Evolutionary conservation across 2,888 invertebrate species (phyloP), one percentile per base, ranked within the genome.

Genomic region (Phasia obesa): DNA sequence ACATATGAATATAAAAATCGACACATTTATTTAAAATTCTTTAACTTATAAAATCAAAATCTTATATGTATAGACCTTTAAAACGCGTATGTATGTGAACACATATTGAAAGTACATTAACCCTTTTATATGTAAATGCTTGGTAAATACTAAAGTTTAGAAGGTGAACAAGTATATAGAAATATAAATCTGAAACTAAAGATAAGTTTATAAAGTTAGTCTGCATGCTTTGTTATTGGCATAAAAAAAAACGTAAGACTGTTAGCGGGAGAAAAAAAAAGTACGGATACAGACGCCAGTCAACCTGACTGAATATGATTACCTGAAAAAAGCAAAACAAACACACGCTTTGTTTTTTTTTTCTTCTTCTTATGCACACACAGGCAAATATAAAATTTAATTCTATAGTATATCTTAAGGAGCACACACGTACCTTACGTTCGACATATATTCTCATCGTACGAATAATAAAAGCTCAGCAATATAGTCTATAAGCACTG

Each of bases 231-330:
- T 64, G 38, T 55, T 38, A 53, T 57, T 31, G 17, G 17, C 59
- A 49, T 49, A 57, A 57, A 47, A 75, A 57, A 57, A 55, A 75
- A 47, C 35, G 7, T 2, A 23, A 49, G n/a, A 23, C 7, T 9
- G 17, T 17, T 2, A 49, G n/a, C n/a, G 13, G 21, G 64, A 31
- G 7, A 19, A 19, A 13, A 6, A 19, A 7, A 55, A 62, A 64
- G 70, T 9, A 60, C 62, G 35, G 62, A 70, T 47, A 49, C 55
- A 70, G 77, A 77, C 83, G 83, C 83, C 83, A 83, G 79, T 79
- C 83, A 83, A 83, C 75, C 79, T 83, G 71, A 75, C 83, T 79
- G 83, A 79, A 83, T 83, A 74, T 83, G 83, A 83, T 79, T 83
- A 83, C 79, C 75, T 60, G 6, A 19, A 49, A 84, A 47, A 57